Evolutionary conservation across 2,797 vertebrate species (phyloP).

Genomic region (Melopsittacus undulatus): DNA sequence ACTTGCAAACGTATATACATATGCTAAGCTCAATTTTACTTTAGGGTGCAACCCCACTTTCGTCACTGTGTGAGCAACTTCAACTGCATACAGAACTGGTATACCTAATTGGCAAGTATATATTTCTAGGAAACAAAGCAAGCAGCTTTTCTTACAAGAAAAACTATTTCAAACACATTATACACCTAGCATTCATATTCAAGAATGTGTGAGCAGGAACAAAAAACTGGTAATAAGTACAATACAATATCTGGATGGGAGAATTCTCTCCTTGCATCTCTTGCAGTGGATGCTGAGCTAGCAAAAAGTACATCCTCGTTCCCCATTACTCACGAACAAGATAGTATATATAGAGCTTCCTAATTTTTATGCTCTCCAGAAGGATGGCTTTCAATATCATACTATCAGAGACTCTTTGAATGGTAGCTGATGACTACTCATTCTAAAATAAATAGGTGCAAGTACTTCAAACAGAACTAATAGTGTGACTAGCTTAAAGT

Average conservation of each 20-base stretch:
- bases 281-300: fast-evolving
- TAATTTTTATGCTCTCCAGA: background rate
- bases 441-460: background rate
- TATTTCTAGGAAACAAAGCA: background rate
- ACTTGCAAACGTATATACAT: background rate
- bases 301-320: background rate
- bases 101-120: background rate
- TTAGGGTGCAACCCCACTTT: background rate
- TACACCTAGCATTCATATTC: background rate
- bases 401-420: background rate
- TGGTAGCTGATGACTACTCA: background rate
- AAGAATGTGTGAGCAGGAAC: constrained; percentile 11
- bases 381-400: background rate
- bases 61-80: background rate
- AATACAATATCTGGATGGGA: background rate
- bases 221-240: background rate
- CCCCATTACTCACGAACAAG: background rate
- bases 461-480: background rate
- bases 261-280: background rate
- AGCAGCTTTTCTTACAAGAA: background rate
- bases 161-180: background rate
- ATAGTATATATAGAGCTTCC: background rate
- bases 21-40: background rate
- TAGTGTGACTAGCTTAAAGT: background rate
- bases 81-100: background rate